A percentile compares a stretch with the other conserved stretches of the same genome.
phyloP scores from a whole-genome alignment of 2,888 invertebrate genomes.

The Apotomis betuletana region DNA sequence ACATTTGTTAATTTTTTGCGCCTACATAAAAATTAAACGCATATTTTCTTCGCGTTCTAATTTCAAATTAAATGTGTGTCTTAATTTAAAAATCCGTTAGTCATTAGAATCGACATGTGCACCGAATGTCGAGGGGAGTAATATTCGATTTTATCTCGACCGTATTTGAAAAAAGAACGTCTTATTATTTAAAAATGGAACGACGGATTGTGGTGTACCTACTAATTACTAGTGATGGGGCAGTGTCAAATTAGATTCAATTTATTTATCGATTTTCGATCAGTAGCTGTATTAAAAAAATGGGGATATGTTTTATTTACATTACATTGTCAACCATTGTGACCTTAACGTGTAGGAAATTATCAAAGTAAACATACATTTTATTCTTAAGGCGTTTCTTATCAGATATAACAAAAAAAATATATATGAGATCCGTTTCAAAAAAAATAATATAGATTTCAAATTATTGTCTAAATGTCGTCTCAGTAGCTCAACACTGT shows the following conservation, averaged over 20 bases:
- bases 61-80: conserved; percentile 30
- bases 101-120: conserved; percentile 41
- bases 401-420: no score
- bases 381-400: no score
- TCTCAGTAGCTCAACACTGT: conserved; percentile 7
- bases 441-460: not conserved
- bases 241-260: conserved; percentile 5
- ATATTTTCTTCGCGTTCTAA: conserved; percentile 5
- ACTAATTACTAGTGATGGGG: conserved; percentile 30
- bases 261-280: not conserved
- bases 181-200: conserved; percentile 40
- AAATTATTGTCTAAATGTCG: not conserved
- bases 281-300: no score
- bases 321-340: no score
- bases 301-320: not conserved
- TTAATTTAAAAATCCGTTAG: conserved; percentile 40
- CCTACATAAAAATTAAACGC: no score
- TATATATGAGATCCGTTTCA: no score
- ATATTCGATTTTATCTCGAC: conserved; percentile 40
- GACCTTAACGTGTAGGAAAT: no score
- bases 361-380: no score
- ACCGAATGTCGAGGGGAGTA: conserved; percentile 40
- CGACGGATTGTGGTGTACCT: conserved; percentile 12
- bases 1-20: no score
- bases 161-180: conserved; percentile 38